A percentile compares a stretch with the other conserved stretches of the same genome.
Evolutionary conservation across 2,797 vertebrate genomes (phyloP).

Genomic region (Rhabdomys pumilio): DNA sequence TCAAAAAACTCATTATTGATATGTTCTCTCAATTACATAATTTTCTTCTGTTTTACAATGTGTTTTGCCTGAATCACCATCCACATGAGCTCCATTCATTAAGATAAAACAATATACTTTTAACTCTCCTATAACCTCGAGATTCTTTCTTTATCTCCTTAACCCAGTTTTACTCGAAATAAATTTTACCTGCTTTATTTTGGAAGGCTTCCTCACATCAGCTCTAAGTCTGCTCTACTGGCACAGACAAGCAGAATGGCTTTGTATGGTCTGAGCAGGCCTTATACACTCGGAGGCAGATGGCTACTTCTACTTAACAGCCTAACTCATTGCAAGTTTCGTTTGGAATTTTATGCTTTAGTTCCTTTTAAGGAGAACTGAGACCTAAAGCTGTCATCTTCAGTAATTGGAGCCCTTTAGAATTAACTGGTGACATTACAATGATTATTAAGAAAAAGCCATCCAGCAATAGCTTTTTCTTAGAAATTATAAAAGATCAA

Average conservation of each 20-base stretch:
- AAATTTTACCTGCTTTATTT: not conserved
- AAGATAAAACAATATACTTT: not conserved
- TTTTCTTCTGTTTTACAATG: not conserved
- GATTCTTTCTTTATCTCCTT: not conserved
- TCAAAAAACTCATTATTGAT: not conserved
- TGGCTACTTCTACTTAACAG: not conserved
- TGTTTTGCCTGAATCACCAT: not conserved
- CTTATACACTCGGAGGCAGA: not conserved
- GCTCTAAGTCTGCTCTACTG: not conserved
- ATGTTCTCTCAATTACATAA: not conserved
- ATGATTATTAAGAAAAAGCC: not conserved
- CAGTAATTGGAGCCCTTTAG: not conserved
- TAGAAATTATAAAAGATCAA: not conserved
- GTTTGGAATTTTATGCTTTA: not conserved
- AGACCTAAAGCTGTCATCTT: not conserved
- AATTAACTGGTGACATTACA: slow-evolving; percentile 9
- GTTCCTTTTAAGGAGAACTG: not conserved
- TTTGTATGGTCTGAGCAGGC: not conserved
- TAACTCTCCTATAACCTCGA: not conserved
- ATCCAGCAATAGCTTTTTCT: not conserved
- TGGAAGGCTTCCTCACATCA: not conserved
- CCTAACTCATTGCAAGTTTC: not conserved
- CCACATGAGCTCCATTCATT: not conserved
- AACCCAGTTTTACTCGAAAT: not conserved
- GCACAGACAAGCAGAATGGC: not conserved